phyloP scores from a whole-genome alignment of 2,797 vertebrate genomes.

The Sebastes steindachneri region DNA sequence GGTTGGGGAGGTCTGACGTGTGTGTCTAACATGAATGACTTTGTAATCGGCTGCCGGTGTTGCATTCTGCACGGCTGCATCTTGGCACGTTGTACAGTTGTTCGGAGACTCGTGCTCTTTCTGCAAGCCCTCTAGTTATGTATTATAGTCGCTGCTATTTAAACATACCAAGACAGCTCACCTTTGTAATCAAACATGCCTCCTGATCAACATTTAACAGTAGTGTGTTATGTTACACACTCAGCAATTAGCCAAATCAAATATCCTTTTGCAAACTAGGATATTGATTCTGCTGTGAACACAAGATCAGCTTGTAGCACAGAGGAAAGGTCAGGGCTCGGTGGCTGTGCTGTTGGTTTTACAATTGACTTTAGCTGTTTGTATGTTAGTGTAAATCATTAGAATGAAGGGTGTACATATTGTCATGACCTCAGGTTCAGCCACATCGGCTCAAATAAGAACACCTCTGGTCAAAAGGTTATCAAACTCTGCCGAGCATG shows the following conservation, averaged over 20 bases:
- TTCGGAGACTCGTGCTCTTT: background rate
- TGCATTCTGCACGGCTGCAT: background rate
- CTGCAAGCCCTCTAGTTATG: background rate
- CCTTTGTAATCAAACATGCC: conserved; percentile 15
- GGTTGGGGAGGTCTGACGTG: background rate
- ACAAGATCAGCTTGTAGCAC: conserved; percentile 31
- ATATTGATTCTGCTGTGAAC: conserved; percentile 51
- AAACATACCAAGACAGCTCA: background rate
- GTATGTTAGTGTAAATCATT: background rate
- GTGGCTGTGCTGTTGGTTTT: background rate
- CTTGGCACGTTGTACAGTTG: background rate
- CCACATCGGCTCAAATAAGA: conserved; percentile 1
- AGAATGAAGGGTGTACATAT: background rate
- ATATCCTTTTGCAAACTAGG: conserved; percentile 40
- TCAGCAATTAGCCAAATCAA: conserved; percentile 44
- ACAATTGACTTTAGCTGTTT: background rate
- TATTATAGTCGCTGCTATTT: background rate
- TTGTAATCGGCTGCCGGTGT: background rate
- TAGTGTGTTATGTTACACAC: conserved; percentile 28
- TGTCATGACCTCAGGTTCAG: background rate
- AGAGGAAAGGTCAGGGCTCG: conserved; percentile 31
- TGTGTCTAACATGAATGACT: background rate
- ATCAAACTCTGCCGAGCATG: conserved; percentile 7
- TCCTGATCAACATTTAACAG: conserved; percentile 23
- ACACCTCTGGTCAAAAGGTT: background rate